A percentile compares a stretch with the other conserved stretches of the same genome.
Conservation (phyloP, 2,797 vertebrate species). For the Tokudaia tokunoshimensis region DNA sequence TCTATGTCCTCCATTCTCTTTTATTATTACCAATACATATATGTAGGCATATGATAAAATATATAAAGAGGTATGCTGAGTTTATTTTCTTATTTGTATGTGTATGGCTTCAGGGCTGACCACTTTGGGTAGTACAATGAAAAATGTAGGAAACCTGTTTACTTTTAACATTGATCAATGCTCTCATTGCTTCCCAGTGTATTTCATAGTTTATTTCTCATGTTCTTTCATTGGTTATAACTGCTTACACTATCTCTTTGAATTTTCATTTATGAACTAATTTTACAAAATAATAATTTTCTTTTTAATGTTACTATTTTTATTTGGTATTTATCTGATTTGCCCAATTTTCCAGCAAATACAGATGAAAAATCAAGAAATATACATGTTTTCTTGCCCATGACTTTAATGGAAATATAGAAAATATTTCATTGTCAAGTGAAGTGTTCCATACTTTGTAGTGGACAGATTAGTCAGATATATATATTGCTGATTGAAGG, state of each 20-base stretch:
- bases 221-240: not conserved
- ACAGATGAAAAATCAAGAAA: not conserved
- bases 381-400: not conserved
- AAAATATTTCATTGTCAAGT: not conserved
- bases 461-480: not conserved
- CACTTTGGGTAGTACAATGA: not conserved
- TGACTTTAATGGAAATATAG: not conserved
- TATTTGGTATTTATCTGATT: not conserved
- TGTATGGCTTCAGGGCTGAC: not conserved
- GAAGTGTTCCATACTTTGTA: not conserved
- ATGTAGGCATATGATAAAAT: not conserved
- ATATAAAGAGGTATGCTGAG: not conserved
- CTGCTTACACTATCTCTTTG: not conserved
- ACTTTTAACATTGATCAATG: not conserved
- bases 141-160: not conserved
- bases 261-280: not conserved
- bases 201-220: not conserved
- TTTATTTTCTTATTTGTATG: not conserved
- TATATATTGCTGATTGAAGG: not conserved
- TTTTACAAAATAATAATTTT: slow-evolving; percentile 10
- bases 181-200: not conserved
- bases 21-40: not conserved
- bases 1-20: not conserved
- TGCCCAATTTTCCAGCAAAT: not conserved
- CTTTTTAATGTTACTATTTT: not conserved